phyloP scores from a whole-genome alignment of 2,888 invertebrate genomes.

The Pteria penguin region DNA sequence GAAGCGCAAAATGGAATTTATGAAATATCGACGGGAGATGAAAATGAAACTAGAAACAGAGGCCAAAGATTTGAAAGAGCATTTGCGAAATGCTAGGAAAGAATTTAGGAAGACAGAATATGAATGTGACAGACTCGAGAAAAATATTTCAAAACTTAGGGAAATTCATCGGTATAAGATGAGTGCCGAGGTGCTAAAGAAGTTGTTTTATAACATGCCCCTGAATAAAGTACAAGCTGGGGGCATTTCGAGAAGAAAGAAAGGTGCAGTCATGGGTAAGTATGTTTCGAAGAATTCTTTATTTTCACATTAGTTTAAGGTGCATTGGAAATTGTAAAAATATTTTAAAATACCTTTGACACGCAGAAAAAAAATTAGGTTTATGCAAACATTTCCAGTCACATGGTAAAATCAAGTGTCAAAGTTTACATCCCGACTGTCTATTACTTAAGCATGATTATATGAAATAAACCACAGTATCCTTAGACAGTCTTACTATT shows the following conservation, averaged over 20 bases:
- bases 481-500: too few relatives aligned
- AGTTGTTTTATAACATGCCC: conserved; percentile 74
- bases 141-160: conserved; percentile 63
- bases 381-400: too few relatives aligned
- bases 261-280: conserved; percentile 53
- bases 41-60: conserved; percentile 52
- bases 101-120: conserved; percentile 60
- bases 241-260: conserved; percentile 30
- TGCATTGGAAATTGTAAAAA: too few relatives aligned
- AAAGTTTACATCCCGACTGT: too few relatives aligned
- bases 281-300: neutral
- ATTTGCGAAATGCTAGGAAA: conserved; percentile 50
- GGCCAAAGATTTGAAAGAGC: conserved; percentile 51
- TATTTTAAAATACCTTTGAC: too few relatives aligned
- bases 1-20: conserved; percentile 59
- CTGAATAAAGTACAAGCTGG: conserved; percentile 52
- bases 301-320: too few relatives aligned
- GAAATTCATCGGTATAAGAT: conserved; percentile 70
- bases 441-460: too few relatives aligned
- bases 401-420: too few relatives aligned
- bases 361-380: too few relatives aligned
- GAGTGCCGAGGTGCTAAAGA: conserved; percentile 69
- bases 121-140: conserved; percentile 64
- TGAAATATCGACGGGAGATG: conserved; percentile 54
- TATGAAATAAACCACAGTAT: too few relatives aligned